phyloP scores from a whole-genome alignment of 53 echinoderm and acorn worm genomes.

The Crossaster papposus region DNA sequence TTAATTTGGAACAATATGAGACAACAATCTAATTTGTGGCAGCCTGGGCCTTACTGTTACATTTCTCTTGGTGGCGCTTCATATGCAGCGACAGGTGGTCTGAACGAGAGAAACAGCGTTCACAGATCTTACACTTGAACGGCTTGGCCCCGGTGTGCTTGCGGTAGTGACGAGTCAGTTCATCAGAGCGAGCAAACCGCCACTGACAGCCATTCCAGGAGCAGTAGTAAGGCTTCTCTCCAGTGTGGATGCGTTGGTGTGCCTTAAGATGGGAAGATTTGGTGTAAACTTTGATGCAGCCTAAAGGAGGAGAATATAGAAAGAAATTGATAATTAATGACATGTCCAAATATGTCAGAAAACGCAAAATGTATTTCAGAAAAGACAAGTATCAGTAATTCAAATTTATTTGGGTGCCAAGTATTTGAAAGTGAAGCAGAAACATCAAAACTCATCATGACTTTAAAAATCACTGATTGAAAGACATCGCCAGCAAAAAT shows the following conservation, averaged over 20 bases:
- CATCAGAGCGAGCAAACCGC: slow-evolving; percentile 92
- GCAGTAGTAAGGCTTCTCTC: slow-evolving; percentile 92
- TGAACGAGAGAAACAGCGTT: slow-evolving; percentile 88
- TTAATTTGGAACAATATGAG: background rate
- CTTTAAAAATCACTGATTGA: too few species aligned
- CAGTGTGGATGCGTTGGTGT: slow-evolving; percentile 90
- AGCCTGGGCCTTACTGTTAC: slow-evolving; percentile 17
- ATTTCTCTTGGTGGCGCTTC: slow-evolving; percentile 90
- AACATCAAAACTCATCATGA: too few species aligned
- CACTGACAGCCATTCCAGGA: slow-evolving; percentile 90
- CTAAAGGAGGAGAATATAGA: slow-evolving; percentile 51
- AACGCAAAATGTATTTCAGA: background rate
- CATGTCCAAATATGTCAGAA: background rate
- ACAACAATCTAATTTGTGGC: background rate
- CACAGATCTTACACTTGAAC: slow-evolving; percentile 95
- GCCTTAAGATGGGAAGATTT: slow-evolving; percentile 94
- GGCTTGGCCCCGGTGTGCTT: slow-evolving; percentile 98
- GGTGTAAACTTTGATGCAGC: slow-evolving; percentile 93
- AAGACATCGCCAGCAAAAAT: too few species aligned
- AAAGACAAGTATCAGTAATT: background rate
- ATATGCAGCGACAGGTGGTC: slow-evolving; percentile 96
- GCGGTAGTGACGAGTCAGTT: slow-evolving; percentile 88
- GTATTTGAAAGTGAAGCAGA: too few species aligned
- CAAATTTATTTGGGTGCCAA: background rate
- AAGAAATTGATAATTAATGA: background rate